Evolutionary conservation across 2,888 invertebrate genomes (phyloP), one percentile per base, ranked within the genome.

Genomic region (Mesoligia furuncula): DNA sequence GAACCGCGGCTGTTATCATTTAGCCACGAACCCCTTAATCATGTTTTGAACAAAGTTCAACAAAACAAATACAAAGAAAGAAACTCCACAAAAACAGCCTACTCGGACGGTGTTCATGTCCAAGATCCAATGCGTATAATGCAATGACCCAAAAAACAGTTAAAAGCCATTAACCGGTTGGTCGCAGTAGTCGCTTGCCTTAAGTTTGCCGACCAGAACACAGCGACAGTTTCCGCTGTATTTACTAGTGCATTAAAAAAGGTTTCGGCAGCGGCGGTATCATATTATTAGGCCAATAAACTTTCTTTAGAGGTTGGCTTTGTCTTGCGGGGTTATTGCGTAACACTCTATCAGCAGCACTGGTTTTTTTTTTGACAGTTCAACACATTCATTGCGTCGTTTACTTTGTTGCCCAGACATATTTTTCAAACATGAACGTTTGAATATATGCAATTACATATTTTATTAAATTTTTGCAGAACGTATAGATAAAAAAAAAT

Each of bases 131-230:
- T 42, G 42, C 11, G 42, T 42, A 42, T 42, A 42, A 42, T 42
- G 42, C 9, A 42, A 9, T 73, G 85, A 73, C 70, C 80, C 79
- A 70, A 84, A 79, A 73, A 66, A 82, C 68, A 27, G 70, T 66
- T 48, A 61, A 67, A 67, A 73, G 45, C 31, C 42, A 85, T 54
- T 74, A 81, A 75, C 85, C 72, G 68, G 74, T 85, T 68, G 31
- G 72, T 64, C n/a, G 61, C 66, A n/a, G 77, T 61, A 45, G 36
- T 66, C 36, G 36, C 54, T 67, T 72, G 65, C 31, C 27, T 65
- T 48, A 20, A 24, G 62, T 57, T 75, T 80, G 85, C 65, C 57
- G 57, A 68, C n/a, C 57, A 79, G 24, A 78, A 66, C 78, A 57
- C 17, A 15, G 62, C 7, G 73, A 66, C 61, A 36, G 27, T 45